A percentile compares a stretch with the other conserved stretches of the same genome.
Conservation (phyloP, 2,113 vertebrate genomes). For the Mesoclemmys tuberculata region DNA sequence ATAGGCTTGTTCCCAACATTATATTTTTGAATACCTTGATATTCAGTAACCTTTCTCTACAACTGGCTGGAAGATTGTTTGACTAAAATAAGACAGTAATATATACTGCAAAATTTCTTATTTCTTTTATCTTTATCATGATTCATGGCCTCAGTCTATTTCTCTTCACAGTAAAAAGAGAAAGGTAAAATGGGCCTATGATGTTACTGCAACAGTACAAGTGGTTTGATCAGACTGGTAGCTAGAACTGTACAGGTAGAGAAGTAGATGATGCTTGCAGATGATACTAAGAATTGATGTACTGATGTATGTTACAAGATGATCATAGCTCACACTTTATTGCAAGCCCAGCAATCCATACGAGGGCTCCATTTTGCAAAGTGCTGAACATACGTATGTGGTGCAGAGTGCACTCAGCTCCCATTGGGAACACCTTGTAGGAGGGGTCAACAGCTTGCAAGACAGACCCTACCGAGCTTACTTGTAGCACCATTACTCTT, state of each 20-base stretch:
- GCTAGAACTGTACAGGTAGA: background rate
- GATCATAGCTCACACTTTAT: background rate
- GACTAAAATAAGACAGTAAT: conserved; percentile 25
- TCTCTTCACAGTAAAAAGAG: conserved; percentile 19
- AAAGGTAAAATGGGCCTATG: conserved; percentile 35
- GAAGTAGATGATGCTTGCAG: background rate
- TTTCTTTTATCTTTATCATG: background rate
- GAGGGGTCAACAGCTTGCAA: background rate
- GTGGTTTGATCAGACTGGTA: background rate
- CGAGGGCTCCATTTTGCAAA: background rate
- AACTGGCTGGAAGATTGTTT: conserved; percentile 1
- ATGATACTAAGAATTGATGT: background rate
- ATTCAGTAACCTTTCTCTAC: background rate
- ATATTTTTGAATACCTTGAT: background rate
- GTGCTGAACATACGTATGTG: background rate
- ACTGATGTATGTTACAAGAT: background rate
- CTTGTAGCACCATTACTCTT: background rate
- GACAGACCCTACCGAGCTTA: background rate
- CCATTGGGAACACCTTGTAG: background rate
- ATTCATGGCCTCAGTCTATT: background rate
- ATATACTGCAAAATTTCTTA: conserved; percentile 35
- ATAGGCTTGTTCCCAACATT: background rate
- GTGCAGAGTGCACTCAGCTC: background rate
- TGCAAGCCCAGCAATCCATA: background rate
- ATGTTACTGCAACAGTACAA: conserved; percentile 37